phyloP scores from a whole-genome alignment of 2,888 invertebrate genomes.

The Athrips mouffetella region DNA sequence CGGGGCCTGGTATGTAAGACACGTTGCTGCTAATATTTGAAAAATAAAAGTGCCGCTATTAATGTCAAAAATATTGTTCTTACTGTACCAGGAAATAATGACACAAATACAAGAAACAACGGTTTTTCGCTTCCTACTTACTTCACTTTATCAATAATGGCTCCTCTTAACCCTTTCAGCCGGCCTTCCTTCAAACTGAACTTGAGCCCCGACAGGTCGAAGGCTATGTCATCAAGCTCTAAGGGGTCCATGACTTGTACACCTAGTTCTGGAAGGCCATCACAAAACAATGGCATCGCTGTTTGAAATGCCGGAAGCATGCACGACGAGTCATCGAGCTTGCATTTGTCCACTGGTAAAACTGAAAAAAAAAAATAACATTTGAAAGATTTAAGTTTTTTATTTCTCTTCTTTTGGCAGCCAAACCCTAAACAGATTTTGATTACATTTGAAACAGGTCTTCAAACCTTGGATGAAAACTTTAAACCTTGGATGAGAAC shows the following conservation, averaged over 20 bases:
- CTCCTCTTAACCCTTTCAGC: conserved; percentile 37
- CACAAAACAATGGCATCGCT: conserved; percentile 34
- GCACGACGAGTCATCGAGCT: conserved; percentile 38
- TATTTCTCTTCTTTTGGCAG: neutral
- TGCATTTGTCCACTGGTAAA: conserved; percentile 44
- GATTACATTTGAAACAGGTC: no score
- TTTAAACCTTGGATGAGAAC: no score
- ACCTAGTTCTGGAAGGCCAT: conserved; percentile 39
- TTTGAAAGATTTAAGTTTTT: neutral
- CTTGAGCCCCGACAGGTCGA: conserved; percentile 45
- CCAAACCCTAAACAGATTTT: neutral
- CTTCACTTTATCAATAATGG: conserved; percentile 39
- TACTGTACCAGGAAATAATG: neutral
- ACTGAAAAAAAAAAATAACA: conserved; percentile 28
- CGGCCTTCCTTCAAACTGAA: conserved; percentile 38
- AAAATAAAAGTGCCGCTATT: neutral
- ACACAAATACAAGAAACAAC: neutral
- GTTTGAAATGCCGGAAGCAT: conserved; percentile 38
- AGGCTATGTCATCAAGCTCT: conserved; percentile 37
- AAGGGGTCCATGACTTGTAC: conserved; percentile 40
- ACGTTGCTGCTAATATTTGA: no score
- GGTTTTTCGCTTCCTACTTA: conserved; percentile 29
- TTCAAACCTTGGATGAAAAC: no score
- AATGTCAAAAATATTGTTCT: neutral
- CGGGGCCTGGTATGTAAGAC: no score